Base-by-base conservation (phyloP, 2,888 invertebrate genomes). In the Papilio elwesi region DNA sequence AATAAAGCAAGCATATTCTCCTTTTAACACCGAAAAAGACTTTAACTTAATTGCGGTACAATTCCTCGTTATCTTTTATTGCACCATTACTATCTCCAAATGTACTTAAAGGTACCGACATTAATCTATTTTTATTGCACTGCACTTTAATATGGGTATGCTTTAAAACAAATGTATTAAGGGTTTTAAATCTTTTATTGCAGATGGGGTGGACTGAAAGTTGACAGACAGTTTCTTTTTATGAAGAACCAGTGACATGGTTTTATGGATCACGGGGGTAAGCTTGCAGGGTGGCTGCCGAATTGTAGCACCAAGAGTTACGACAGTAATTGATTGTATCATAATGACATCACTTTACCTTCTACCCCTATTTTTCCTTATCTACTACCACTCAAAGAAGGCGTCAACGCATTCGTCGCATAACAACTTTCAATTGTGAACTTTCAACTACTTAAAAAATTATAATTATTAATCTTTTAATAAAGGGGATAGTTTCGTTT, bases 1-100 rank as follows among this genome's bases (percentile, higher is more conserved):
- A 57, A 57, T 57, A 57, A 12, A 57, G 57, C 36, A 12, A 57
- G 13, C 53, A 9, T 38, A 57, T 57, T 57, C 38, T 12, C 6
- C 36, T 43, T 47, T 67, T 53, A 47, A 47, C 43, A 52, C 6
- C 53, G 26, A 36, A 43, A 53, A 26, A n/a, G 53, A 63, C 36
- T 52, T 64, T 65, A 48, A 49, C 36, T 70, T 55, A 70, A 55
- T 65, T 65, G 49, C 64, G 15, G 48, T 36, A 70, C 49, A 57
- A 57, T 57, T 38, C 57, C 26, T 15, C 64, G 55, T 55, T 70
- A 70, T 65, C 70, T 53, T 70, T 70, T 70, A 65, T 70, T 55
- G 55, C 48, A 48, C 48, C 55, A 64, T 55, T 70, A 48, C 64
- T 63, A 52, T 26, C 26, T 48, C 36, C 26, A 47, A 64, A 64